Evolutionary conservation across 2,113 vertebrate species (phyloP), one percentile per base, ranked within the genome.

Genomic region (Sylvia atricapilla): DNA sequence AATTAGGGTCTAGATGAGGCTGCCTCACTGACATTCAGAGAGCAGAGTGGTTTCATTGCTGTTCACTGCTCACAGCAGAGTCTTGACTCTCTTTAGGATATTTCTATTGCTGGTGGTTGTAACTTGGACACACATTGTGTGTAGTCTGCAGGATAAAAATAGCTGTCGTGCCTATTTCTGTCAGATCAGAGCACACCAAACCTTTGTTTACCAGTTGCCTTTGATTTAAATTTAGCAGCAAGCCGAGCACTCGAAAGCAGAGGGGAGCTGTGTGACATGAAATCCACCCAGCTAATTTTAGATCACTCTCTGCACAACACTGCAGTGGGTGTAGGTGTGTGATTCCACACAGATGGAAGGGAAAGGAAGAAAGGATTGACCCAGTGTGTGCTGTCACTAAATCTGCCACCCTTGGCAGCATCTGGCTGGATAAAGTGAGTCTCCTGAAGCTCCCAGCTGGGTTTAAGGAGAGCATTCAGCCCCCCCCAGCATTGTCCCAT

Each of bases 141-240:
- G 90, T 72, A 81, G 88, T 58, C 90, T 95, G 93, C 49, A 35
- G 80, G 94, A 56, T 89, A 95, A 95, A 96, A 96, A 97, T 96
- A 96, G 88, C 90, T 94, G 88, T 89, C 76, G 88, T 84, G 93
- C 77, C 92, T 97, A 96, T 97, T 96, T 95, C 93, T 96, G 92
- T 96, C 88, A 2, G 80, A 94, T 72, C 6, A 91, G 87, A 93
- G 89, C n/a, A 1, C 87, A 94, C 74, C 81, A 90, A 94, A 58
- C 78, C 94, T 96, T 91, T 95, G 94, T 96, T 96, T 95, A 91
- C 63, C 91, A 28, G 10, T 84, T 92, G 93, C 74, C 66, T 96
- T 95, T 69, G 56, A 43, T 92, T 95, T 95, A 96, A 96, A 93
- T 89, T 92, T 96, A 96, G 94, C 92, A 94, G 41, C 53, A 72